Percentiles rank a stretch among this genome's conserved stretches.
Evolutionary conservation across 2,888 invertebrate species (phyloP).

Genomic region (Lasius fuliginosus): DNA sequence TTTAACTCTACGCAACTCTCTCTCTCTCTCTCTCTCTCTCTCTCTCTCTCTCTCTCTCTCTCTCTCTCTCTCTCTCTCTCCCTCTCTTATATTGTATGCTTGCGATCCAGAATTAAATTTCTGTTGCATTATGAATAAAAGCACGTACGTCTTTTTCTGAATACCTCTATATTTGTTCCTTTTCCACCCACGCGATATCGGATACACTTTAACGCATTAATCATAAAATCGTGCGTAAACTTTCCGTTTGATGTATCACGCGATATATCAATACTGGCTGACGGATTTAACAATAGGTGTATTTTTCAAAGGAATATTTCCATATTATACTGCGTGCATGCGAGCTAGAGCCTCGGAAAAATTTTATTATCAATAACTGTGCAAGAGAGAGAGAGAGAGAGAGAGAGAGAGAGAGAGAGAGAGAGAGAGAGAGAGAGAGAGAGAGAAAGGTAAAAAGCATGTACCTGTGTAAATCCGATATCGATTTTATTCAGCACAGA

Average conservation of each 20-base stretch:
- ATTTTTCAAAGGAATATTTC: conserved; percentile 19
- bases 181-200: neutral
- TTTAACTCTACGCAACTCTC: neutral
- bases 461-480: conserved; percentile 30
- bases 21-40: no score
- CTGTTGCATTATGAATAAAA: neutral
- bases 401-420: neutral
- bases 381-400: neutral
- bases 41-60: neutral
- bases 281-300: conserved; percentile 4
- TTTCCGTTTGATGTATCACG: neutral
- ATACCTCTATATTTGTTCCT: neutral
- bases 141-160: neutral
- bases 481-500: conserved; percentile 22
- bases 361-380: conserved; percentile 16
- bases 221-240: conserved; percentile 1
- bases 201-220: conserved; percentile 25
- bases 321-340: neutral
- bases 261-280: neutral
- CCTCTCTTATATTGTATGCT: neutral
- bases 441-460: neutral
- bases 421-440: neutral
- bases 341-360: neutral
- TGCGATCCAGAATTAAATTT: conserved; percentile 9
- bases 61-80: no score